A percentile compares a stretch with the other conserved stretches of the same genome.
These are phyloP conservation scores for Pseudotriccus pelzelni DNA, from an alignment of 2,797 vertebrate species.

Conservation along the genomic window DNA sequence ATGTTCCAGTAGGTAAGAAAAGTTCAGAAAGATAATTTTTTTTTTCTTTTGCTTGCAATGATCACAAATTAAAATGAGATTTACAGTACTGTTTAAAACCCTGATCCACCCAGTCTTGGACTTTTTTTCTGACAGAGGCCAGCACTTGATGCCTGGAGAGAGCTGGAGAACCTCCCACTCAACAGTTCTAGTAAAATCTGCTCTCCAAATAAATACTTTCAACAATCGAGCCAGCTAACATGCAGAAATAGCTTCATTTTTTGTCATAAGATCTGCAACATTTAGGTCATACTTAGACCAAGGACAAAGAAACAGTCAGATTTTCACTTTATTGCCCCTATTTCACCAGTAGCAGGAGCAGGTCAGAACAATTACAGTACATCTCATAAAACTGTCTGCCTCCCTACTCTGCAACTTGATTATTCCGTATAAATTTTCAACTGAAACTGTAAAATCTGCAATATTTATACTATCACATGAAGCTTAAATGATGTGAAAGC, in stretches of 20 bases:
- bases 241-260: neutral
- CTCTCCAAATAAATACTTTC: neutral
- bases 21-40: neutral
- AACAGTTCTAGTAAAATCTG: neutral
- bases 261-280: neutral
- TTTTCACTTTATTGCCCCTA: conserved; percentile 5
- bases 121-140: neutral
- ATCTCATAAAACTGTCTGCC: neutral
- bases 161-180: neutral
- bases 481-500: neutral
- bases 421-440: conserved; percentile 25
- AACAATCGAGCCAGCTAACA: neutral
- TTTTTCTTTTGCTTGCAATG: neutral
- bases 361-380: neutral
- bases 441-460: conserved; percentile 2
- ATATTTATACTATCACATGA: neutral
- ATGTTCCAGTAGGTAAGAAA: neutral
- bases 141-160: neutral
- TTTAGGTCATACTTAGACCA: neutral
- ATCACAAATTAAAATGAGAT: neutral
- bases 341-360: conserved; percentile 17
- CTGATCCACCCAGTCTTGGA: neutral
- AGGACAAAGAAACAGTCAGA: conserved; percentile 12
- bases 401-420: neutral
- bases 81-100: neutral